Base-by-base conservation (phyloP, 30 jellyfish, hydroid and myxozoan species). In the Catostylus mosaicus region DNA sequence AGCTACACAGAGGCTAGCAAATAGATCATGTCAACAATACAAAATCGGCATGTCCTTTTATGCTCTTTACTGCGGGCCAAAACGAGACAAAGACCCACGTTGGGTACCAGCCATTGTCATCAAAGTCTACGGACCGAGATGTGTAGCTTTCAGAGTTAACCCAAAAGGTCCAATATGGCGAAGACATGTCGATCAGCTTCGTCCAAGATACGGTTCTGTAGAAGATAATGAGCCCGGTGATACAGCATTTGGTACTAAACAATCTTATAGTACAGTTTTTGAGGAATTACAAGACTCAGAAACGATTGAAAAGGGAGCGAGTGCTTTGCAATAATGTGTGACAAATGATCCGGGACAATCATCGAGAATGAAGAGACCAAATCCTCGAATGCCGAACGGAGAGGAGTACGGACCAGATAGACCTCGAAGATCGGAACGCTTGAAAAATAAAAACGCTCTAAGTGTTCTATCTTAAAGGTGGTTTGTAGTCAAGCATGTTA, bases 41-140 rank as follows among this genome's bases (percentile, higher is more conserved):
- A 22, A 66, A 22, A 45, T 78, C 19, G 80, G 89, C 27, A 29
- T 59, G 18, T 79, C 83, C 29, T 56, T 72, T 69, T 78, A 62
- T 59, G 80, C 89, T 8, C 80, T 78, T 3, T 78, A 62, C 89
- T 62, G 46, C 60, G 80, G 89, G 24, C 80, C 75, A 26, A 78
- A 33, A 32, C 63, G 80, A 10, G 64, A 76, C 69, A 57, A 30
- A 40, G 89, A 48, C 9, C 89, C 77, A 30, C 18, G 78, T 3
- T 81, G 91, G 89, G 65, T 68, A 2, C 91, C 91, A 9, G 89
- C 86, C 27, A 30, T 67, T 26, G 78, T 66, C 24, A 62, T 14
- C 3, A 36, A 26, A 27, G 23, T 30, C 32, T 20, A 30, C 4
- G 90, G 90, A 27, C n/a, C 83, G 23, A 30, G 84, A 30, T 3